Evolutionary conservation across 2,888 invertebrate species (phyloP).

Genomic region (Synanthedon vespiformis): DNA sequence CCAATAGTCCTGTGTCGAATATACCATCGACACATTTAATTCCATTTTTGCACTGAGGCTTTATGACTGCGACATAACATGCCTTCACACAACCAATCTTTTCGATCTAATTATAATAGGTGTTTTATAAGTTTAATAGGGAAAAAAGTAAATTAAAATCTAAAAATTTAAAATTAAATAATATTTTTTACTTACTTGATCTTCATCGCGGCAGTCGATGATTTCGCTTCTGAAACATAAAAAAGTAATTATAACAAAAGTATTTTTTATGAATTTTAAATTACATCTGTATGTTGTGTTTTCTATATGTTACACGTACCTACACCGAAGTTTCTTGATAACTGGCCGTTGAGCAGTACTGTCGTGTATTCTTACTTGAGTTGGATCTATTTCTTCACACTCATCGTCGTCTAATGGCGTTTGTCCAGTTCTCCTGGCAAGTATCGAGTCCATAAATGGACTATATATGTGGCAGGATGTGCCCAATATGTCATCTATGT

Average conservation of each 20-base stretch:
- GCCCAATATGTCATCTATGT: slow-evolving; percentile 91
- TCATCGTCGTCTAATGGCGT: slow-evolving; percentile 58
- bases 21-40: slow-evolving; percentile 14
- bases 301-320: slow-evolving; percentile 38
- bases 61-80: slow-evolving; percentile 10
- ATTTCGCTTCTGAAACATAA: slow-evolving; percentile 54
- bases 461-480: slow-evolving; percentile 70
- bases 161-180: too few species aligned
- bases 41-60: slow-evolving; percentile 44
- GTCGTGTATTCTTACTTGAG: slow-evolving; percentile 84
- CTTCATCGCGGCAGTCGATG: slow-evolving; percentile 50
- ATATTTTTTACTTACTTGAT: slow-evolving; percentile 42
- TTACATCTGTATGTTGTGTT: too few species aligned
- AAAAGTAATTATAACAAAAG: not conserved
- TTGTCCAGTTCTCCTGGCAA: slow-evolving; percentile 51
- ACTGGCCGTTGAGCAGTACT: slow-evolving; percentile 78
- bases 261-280: too few species aligned
- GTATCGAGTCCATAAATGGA: slow-evolving; percentile 73
- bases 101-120: too few species aligned
- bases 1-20: slow-evolving; percentile 21
- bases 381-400: slow-evolving; percentile 81
- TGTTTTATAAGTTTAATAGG: too few species aligned
- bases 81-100: too few species aligned
- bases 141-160: too few species aligned
- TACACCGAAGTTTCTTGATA: slow-evolving; percentile 72